These are phyloP conservation scores for Sisyra terminalis DNA, from an alignment of 2,888 invertebrate genomes.

Conservation along the genomic window DNA sequence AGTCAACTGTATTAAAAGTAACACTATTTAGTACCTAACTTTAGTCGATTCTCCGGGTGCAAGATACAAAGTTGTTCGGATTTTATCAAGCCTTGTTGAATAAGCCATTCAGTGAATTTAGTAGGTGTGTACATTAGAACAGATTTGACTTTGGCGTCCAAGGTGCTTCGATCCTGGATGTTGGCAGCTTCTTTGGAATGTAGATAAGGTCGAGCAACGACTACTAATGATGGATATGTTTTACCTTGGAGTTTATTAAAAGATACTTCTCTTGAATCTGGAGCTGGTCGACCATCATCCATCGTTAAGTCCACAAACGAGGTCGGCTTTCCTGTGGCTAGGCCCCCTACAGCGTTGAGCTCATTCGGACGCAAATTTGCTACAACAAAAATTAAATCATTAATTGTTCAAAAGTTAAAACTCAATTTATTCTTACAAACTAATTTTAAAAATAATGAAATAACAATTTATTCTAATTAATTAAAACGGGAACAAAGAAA, in stretches of 20 bases:
- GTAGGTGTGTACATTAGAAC: constrained; percentile 67
- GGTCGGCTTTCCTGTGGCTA: constrained; percentile 39
- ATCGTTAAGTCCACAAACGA: constrained; percentile 44
- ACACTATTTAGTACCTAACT: constrained; percentile 36
- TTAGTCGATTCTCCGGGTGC: constrained; percentile 52
- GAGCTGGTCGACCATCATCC: constrained; percentile 42
- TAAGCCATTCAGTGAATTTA: constrained; percentile 80
- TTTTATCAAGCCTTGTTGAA: constrained; percentile 66
- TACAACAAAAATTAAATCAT: constrained; percentile 15
- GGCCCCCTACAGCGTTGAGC: constrained; percentile 53
- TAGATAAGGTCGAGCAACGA: constrained; percentile 65
- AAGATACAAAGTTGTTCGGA: constrained; percentile 62
- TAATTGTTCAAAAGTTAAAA: constrained; percentile 15
- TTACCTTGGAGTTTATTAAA: constrained; percentile 64
- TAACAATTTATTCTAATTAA: too few species aligned
- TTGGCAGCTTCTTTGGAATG: constrained; percentile 45
- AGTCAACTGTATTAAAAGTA: neutral
- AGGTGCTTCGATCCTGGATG: constrained; percentile 35
- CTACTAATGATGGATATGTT: constrained; percentile 74
- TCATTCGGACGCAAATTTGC: constrained; percentile 48
- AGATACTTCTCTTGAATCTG: constrained; percentile 56
- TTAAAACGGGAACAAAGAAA: too few species aligned
- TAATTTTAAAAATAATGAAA: too few species aligned
- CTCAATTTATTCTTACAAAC: constrained; percentile 8
- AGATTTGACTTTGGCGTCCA: constrained; percentile 67